These are phyloP conservation scores for Hydrochoerus hydrochaeris DNA, from an alignment of 2,113 vertebrate species.

Conservation along the genomic window DNA sequence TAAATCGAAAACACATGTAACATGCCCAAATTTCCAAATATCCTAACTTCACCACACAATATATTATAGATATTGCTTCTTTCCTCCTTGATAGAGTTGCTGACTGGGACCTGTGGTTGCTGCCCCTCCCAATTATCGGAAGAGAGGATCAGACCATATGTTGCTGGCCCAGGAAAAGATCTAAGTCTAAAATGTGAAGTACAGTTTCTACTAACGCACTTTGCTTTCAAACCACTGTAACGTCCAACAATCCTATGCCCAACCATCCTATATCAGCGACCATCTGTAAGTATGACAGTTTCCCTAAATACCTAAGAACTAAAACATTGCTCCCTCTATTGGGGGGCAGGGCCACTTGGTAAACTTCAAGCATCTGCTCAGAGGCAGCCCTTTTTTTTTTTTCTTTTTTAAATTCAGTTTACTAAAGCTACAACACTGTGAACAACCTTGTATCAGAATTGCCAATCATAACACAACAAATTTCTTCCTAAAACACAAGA, in stretches of 20 bases:
- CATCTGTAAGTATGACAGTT: background rate
- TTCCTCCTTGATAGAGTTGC: background rate
- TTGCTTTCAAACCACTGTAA: background rate
- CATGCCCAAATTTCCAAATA: too few relatives aligned
- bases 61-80: accelerated
- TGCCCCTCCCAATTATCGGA: background rate
- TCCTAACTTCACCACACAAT: background rate
- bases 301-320: too few relatives aligned
- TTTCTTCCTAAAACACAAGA: background rate
- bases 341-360: background rate
- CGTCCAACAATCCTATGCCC: background rate
- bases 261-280: background rate
- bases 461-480: accelerated
- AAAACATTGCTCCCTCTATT: too few relatives aligned
- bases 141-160: background rate
- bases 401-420: background rate
- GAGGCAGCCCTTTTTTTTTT: background rate
- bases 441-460: background rate
- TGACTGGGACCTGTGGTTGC: background rate
- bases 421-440: background rate
- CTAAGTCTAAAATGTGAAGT: background rate
- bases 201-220: background rate
- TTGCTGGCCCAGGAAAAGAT: background rate
- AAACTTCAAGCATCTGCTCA: background rate
- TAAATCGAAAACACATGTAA: background rate